Base-by-base conservation (phyloP, 2,797 vertebrate genomes). In the Neopelma chrysocephalum region DNA sequence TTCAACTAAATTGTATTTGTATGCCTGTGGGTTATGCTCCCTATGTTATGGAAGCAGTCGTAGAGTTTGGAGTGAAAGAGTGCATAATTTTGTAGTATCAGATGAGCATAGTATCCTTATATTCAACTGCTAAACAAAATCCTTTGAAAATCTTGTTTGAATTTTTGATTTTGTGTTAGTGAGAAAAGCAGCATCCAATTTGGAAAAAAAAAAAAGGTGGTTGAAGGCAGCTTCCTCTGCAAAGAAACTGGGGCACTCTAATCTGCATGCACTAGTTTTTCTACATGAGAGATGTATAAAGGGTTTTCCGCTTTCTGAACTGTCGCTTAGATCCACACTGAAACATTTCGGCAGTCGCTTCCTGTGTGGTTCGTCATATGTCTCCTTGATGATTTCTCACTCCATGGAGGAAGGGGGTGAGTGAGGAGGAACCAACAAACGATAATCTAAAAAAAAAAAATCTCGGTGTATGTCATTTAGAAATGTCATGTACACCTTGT, bases 301-400 rank as follows among this genome's bases (percentile, higher is more conserved):
- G 88, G 60, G 80, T 89, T 87, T 73, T 93, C 64, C 31, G 58
- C 65, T 87, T 94, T 97, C 93, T 95, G 80, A 97, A 93, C 94
- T 96, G 96, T 94, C 96, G 93, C 9, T 95, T 86, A 88, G 78
- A 91, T 85, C 60, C 47, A 34, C 34, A 7, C 64, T 92, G 86
- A 97, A 97, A 88, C 43, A 26, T 94, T 83, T 78, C 95, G 96
- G 94, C 96, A 97, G 91, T 58, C 3, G 2, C 58, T 97, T 97
- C 92, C 90, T 93, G 73, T 66, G 21, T 7, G 25, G 51, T 82
- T 95, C 54, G 5, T 97, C 96, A 94, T 95, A 80, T 68, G 58
- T 96, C 90, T 97, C 89, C 83, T 69, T 71, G 90, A 96, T 95
- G 82, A 84, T 95, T 96, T 89, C 89, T 89, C 64, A 89, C 91